Base-by-base conservation (phyloP, 1,140 invertebrate species). In the Heliconius hewitsoni region DNA sequence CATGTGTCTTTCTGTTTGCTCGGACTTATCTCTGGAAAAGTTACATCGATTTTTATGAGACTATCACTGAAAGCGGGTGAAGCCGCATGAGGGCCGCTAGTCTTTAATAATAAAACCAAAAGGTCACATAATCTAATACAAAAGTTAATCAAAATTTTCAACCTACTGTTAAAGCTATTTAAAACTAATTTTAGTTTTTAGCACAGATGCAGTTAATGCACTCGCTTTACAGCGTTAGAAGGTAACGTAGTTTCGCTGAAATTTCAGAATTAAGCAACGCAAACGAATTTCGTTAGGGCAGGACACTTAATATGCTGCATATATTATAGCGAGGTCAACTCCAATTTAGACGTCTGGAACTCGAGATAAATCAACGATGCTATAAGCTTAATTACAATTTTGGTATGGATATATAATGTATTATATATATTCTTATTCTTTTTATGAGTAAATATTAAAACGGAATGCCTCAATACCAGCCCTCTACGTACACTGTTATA, bases 181-280 rank as follows among this genome's bases (percentile, higher is more conserved):
- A 66, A 66, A 66, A 66, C 60, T 66, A 66, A 66, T 66, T 66
- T 66, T 66, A 66, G 60, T 66, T 66, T 66, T 66, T 66, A 66
- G 27, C 60, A 30, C 60, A 66, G 60, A 27, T 66, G 60, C 60
- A 66, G 60, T 66, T 66, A 66, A 66, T 66, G 60, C 60, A 66
- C 60, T 66, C 60, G 18, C 60, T 66, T 27, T 66, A 66, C 27
- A 18, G 27, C 60, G 27, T 66, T 66, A 16, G 60, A 16, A 66
- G 60, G 60, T 66, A 66, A 66, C 27, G 60, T 30, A 66, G 60
- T 66, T 66, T 30, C 60, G 3, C 60, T 66, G 23, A 66, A 66
- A 66, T 66, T 66, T 66, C 23, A 66, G 60, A 66, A 23, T 66
- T 66, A 66, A 30, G 60, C 60, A 30, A 66, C 60, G 60, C 60